phyloP scores from a whole-genome alignment of 2,888 invertebrate species.

The Matsumyia berberina region DNA sequence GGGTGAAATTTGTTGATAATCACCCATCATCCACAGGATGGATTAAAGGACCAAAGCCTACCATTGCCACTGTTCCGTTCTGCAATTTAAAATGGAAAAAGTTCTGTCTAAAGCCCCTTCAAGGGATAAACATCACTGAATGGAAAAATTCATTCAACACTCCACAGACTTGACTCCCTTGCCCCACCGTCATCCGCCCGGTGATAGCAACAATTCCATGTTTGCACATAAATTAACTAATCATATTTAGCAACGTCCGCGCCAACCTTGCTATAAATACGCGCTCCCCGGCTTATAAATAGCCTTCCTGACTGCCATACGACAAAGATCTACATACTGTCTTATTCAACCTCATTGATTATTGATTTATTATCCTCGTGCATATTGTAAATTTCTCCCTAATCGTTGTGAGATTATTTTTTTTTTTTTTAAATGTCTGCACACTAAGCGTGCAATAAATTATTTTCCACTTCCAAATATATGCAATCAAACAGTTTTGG shows the following conservation, averaged over 20 bases:
- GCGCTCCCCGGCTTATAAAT: slow-evolving; percentile 24
- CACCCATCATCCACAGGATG: too few relatives aligned
- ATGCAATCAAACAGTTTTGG: slow-evolving; percentile 31
- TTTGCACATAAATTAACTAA: slow-evolving; percentile 10
- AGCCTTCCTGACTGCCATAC: slow-evolving; percentile 4
- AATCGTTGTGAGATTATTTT: slow-evolving; percentile 48
- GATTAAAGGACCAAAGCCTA: too few relatives aligned
- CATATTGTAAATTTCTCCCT: slow-evolving; percentile 50
- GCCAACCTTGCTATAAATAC: slow-evolving; percentile 23
- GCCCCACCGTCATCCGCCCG: not conserved
- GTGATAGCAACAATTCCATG: not conserved
- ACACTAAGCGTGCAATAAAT: slow-evolving; percentile 47
- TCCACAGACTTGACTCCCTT: not conserved
- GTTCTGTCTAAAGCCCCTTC: not conserved
- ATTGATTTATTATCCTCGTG: slow-evolving; percentile 47
- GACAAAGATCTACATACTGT: not conserved
- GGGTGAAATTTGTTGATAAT: too few relatives aligned
- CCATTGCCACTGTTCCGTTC: too few relatives aligned
- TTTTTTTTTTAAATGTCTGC: slow-evolving; percentile 54
- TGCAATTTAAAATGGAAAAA: too few relatives aligned
- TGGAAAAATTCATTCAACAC: not conserved
- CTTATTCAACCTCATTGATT: not conserved
- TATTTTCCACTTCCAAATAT: slow-evolving; percentile 33
- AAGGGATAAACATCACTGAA: not conserved
- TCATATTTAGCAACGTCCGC: not conserved